These are phyloP conservation scores for Lasioglossum morio DNA, from an alignment of 2,888 invertebrate genomes.

Conservation along the genomic window DNA sequence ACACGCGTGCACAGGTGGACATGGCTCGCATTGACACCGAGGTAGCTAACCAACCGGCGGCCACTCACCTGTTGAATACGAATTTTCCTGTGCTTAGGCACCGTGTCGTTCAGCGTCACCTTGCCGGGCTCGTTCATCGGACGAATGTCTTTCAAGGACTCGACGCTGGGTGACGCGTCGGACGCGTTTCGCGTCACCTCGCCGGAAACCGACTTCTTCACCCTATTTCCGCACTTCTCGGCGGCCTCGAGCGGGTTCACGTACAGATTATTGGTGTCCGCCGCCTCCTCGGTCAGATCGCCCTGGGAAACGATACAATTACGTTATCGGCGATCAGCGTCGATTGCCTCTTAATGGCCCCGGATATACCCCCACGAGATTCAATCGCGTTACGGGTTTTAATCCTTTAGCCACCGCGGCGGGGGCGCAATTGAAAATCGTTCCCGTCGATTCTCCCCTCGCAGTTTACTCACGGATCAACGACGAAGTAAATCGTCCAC, in stretches of 20 bases:
- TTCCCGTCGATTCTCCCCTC: background rate
- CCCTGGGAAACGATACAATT: conserved; percentile 80
- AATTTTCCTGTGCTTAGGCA: conserved; percentile 94
- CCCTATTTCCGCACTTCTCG: conserved; percentile 86
- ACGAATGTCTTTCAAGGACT: conserved; percentile 84
- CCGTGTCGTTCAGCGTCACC: conserved; percentile 88
- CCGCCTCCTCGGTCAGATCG: conserved; percentile 90
- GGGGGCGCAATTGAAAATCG: background rate
- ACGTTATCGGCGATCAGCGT: conserved; percentile 7
- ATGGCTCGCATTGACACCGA: background rate
- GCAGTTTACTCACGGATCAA: too few relatives aligned
- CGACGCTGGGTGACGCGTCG: conserved; percentile 84
- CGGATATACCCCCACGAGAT: background rate
- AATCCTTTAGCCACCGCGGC: background rate
- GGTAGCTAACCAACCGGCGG: background rate
- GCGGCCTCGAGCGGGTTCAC: conserved; percentile 91
- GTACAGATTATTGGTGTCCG: conserved; percentile 94
- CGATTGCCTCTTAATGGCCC: background rate
- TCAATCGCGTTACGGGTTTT: background rate
- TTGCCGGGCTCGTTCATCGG: conserved; percentile 74
- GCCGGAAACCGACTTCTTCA: conserved; percentile 93
- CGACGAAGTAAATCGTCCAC: too few relatives aligned
- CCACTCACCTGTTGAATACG: conserved; percentile 91
- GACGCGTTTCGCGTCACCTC: conserved; percentile 87
- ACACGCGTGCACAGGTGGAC: background rate